Base-by-base conservation (phyloP, 1,140 invertebrate species). In the Proctacanthus coquilletti region DNA sequence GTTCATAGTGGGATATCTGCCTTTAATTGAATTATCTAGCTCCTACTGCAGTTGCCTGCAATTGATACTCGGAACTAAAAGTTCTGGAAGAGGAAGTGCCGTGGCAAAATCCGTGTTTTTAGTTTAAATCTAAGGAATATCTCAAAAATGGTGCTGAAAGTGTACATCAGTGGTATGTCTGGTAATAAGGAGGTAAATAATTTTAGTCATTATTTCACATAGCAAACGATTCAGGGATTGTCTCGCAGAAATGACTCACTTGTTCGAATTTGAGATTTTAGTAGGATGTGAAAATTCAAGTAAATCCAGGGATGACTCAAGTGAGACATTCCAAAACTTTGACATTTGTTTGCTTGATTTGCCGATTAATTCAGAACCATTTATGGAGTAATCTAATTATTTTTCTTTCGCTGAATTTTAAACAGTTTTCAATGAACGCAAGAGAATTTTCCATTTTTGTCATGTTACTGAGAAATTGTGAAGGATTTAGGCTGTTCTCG, bases 91-190 rank as follows among this genome's bases (percentile, higher is more conserved):
- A n/a, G n/a, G n/a, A n/a, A n/a, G n/a, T n/a, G n/a, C n/a, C n/a
- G n/a, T n/a, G n/a, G n/a, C n/a, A n/a, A n/a, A n/a, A n/a, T n/a
- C n/a, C n/a, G n/a, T n/a, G n/a, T n/a, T n/a, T n/a, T n/a, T n/a
- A n/a, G n/a, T n/a, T n/a, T n/a, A n/a, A n/a, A n/a, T n/a, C n/a
- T n/a, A n/a, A n/a, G n/a, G n/a, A n/a, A n/a, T n/a, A n/a, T n/a
- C n/a, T n/a, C n/a, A n/a, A 69, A 62, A 64, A 89, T 89, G 85
- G 83, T 80, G 56, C 75, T 89, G 45, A 88, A 86, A 74, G 73
- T 89, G 44, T 88, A 84, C 63, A 71, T 87, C 60, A 86, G 84
- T 57, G 82, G 83, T 49, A 87, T 87, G 65, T 86, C 83, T 51
- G 84, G 83, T 43, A 87, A 84, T 61, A 87, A 88, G 66, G 84